Conservation (phyloP, 1,140 invertebrate genomes). For the Drosophila gunungcola region DNA sequence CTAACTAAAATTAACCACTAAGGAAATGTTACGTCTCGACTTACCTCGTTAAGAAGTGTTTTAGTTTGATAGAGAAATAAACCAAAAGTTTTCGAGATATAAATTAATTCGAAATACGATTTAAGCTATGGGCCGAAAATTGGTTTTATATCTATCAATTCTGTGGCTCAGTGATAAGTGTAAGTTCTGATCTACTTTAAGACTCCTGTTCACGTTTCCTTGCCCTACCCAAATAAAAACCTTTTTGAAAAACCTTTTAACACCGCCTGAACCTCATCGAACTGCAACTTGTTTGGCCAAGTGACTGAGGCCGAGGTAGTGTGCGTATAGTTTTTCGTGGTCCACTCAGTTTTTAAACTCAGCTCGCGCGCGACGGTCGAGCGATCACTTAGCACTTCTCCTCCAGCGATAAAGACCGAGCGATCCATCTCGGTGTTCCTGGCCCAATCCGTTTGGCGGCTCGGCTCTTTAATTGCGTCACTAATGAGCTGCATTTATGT, state of each 20-base stretch:
- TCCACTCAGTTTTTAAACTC: slow-evolving; percentile 68
- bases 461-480: slow-evolving; percentile 77
- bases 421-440: slow-evolving; percentile 29
- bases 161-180: too few species aligned
- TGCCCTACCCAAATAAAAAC: neutral
- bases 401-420: slow-evolving; percentile 4
- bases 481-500: slow-evolving; percentile 83
- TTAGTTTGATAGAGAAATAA: too few species aligned
- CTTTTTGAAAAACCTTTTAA: neutral
- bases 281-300: slow-evolving; percentile 64
- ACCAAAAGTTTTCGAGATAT: too few species aligned
- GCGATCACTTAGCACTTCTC: neutral
- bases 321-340: slow-evolving; percentile 31
- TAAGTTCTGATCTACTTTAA: too few species aligned
- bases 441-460: slow-evolving; percentile 45
- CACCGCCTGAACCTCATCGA: slow-evolving; percentile 8
- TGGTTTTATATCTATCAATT: too few species aligned
- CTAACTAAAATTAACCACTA: too few species aligned
- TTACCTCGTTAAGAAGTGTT: too few species aligned
- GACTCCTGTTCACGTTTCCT: neutral
- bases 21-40: too few species aligned
- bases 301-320: slow-evolving; percentile 22
- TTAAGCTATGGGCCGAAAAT: too few species aligned
- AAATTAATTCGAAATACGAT: too few species aligned
- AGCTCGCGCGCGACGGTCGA: slow-evolving; percentile 56